Percentiles rank a stretch among this genome's conserved stretches.
These are phyloP conservation scores for Paradoxurus hermaphroditus DNA, from an alignment of 2,113 vertebrate species.

Conservation along the genomic window DNA sequence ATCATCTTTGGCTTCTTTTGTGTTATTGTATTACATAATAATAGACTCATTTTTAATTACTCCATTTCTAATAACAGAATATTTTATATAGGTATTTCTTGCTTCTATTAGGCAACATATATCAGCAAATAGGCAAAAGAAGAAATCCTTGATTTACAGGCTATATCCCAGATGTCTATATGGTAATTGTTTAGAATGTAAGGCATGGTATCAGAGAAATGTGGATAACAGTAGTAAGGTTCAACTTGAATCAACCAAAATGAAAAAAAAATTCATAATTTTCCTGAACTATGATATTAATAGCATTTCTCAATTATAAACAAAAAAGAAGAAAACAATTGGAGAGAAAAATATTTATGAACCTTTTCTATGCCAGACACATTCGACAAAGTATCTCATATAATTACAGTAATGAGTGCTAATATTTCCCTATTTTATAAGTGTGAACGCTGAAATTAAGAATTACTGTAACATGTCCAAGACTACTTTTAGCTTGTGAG, in stretches of 20 bases:
- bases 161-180: neutral
- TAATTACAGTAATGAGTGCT: neutral
- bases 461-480: neutral
- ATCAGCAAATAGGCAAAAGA: conserved; percentile 3
- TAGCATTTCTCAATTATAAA: neutral
- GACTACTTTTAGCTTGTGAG: neutral
- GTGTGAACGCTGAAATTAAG: neutral
- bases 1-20: neutral
- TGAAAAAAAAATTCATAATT: neutral
- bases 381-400: neutral
- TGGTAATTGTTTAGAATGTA: neutral
- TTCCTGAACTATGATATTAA: neutral
- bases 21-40: neutral
- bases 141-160: neutral
- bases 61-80: neutral
- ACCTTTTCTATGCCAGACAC: neutral
- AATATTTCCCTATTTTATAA: neutral
- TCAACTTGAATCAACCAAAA: neutral
- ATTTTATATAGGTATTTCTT: neutral
- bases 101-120: neutral
- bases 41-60: conserved; percentile 18
- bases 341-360: neutral
- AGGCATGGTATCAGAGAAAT: neutral
- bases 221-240: neutral
- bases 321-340: neutral